Evolutionary conservation across 2,113 vertebrate genomes (phyloP).

Genomic region (Thymallus thymallus): DNA sequence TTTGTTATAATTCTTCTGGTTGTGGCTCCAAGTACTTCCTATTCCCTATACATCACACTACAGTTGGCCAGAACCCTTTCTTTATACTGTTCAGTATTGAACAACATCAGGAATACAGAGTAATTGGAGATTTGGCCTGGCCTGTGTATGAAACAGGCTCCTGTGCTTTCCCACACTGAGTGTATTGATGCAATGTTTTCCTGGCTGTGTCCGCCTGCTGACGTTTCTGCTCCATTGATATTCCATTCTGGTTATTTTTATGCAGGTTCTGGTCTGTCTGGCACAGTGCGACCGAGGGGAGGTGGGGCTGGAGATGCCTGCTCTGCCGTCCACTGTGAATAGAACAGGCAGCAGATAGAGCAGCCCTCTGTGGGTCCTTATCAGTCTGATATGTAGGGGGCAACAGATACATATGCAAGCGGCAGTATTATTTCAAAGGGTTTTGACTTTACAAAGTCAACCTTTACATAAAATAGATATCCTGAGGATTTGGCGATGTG

Average conservation of each 20-base stretch:
- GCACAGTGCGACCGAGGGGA: constrained; percentile 47
- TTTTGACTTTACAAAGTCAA: too few species aligned
- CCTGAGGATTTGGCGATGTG: too few species aligned
- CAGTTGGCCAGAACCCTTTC: background rate
- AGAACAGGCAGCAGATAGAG: constrained; percentile 53
- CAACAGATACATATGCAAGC: constrained; percentile 51
- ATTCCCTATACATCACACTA: background rate
- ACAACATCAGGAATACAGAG: too few species aligned
- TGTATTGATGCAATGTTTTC: constrained; percentile 6
- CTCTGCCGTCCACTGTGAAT: constrained; percentile 59
- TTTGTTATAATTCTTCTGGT: background rate
- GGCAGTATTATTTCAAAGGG: constrained; percentile 30
- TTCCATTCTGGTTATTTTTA: constrained; percentile 61
- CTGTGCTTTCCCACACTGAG: background rate
- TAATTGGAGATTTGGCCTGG: background rate
- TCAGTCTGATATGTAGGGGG: constrained; percentile 43
- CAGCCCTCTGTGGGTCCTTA: constrained; percentile 55
- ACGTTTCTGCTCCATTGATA: constrained; percentile 43
- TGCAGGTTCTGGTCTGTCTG: constrained; percentile 49
- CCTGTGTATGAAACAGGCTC: background rate
- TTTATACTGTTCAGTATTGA: too few species aligned
- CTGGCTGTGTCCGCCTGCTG: constrained; percentile 14
- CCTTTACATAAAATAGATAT: too few species aligned
- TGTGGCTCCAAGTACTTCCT: background rate
- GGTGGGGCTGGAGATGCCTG: constrained; percentile 59